Evolutionary conservation across 2,797 vertebrate genomes (phyloP).

Genomic region (Pelochelys cantorii): DNA sequence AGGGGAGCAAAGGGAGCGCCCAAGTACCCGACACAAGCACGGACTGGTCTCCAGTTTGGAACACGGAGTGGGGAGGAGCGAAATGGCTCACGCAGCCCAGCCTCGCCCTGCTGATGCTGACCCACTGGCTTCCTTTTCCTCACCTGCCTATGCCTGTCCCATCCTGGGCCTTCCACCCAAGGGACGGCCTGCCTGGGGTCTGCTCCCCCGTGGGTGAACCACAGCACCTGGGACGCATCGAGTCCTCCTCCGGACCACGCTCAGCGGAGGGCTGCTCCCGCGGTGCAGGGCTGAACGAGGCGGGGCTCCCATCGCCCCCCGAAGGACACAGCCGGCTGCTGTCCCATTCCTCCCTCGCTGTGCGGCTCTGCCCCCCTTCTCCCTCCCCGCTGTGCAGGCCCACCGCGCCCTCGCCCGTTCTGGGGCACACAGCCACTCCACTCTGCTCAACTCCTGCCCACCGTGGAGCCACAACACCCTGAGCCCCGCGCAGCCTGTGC

Average conservation of each 20-base stretch:
- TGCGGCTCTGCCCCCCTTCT: not conserved
- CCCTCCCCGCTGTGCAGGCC: not conserved
- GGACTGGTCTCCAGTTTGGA: not conserved
- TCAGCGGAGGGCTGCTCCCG: not conserved
- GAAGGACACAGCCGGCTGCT: too few relatives aligned
- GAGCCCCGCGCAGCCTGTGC: not conserved
- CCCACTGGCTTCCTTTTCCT: not conserved
- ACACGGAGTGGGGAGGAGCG: not conserved
- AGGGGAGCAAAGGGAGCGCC: not conserved
- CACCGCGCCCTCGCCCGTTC: not conserved
- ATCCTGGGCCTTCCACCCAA: not conserved
- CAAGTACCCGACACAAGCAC: not conserved
- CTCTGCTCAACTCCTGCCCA: not conserved
- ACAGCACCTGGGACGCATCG: not conserved
- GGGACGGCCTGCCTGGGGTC: not conserved
- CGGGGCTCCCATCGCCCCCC: not conserved
- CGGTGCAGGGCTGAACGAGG: accelerated
- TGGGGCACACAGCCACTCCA: not conserved
- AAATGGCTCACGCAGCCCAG: not conserved
- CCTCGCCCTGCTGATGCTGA: not conserved
- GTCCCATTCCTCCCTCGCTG: too few relatives aligned
- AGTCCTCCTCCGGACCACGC: not conserved
- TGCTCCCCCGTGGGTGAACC: not conserved
- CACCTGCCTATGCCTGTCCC: not conserved
- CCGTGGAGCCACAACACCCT: not conserved